Base-by-base conservation (phyloP, 2,797 vertebrate species). In the Steatocranus sp. region DNA sequence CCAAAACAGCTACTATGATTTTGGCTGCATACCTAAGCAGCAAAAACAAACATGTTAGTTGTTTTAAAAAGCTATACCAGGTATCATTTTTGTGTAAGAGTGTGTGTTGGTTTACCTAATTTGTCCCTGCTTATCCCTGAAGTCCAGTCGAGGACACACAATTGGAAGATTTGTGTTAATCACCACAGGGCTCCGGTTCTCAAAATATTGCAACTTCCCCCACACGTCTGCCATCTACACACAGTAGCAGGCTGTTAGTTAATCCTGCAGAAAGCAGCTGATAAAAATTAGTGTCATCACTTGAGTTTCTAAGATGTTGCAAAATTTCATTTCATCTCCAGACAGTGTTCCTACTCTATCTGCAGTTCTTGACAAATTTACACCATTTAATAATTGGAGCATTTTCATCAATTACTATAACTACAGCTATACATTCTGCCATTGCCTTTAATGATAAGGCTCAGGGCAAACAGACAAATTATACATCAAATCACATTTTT, bases 1-100 rank as follows among this genome's bases (percentile, higher is more conserved):
- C 97, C 95, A 99, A 91, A 89, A 98, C 97, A 1, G 98, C 98
- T 23, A 98, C 96, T 0, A 99, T 98, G 88, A 99, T 89, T 91
- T 97, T 99, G 75, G 98, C 97, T 81, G 98, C 97, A 91, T 97
- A 98, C 90, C 98, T 99, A 34, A 34, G 34, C 3, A 87, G 86
- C 4, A 25, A 20, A 1, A 68, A 2, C 11, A 58, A 68, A 9
- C 38, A 18, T 25, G 41, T 70, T 70, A 70, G 63, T 68, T 3
- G 12, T 43, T 68, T 41, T 43, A 25, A 43, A 43, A 43, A 68
- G 18, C 11, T 36, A 63, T 25, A 10, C 61, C 23, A 23, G 36
- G 36, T 66, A 25, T 25, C 20, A 11, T 43, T 70, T 70, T 27
- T 70, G 66, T 27, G 23, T 11, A 7, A 7, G 36, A 25, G 23